Base-by-base conservation (phyloP, 1,140 invertebrate species). In the Gonioctena quinquepunctata region DNA sequence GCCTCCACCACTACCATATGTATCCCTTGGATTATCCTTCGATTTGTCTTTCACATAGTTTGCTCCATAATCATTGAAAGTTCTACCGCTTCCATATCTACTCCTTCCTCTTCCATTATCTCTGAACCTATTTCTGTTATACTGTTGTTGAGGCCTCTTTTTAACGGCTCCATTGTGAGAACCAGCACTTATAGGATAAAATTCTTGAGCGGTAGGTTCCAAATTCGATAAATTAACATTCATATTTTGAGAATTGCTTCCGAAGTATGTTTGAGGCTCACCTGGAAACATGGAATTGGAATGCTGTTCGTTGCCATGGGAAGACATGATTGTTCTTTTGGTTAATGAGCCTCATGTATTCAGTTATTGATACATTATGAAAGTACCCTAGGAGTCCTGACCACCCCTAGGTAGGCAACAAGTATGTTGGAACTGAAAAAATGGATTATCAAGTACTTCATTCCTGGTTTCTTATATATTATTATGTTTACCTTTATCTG, bases 51-150 rank as follows among this genome's bases (percentile, higher is more conserved):
- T 54, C 22, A 54, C 5, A 18, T 54, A 18, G 19, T 6, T 16
- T 16, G 52, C 52, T 16, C 22, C 19, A 6, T 54, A 21, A 13
- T 54, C 52, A 54, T 23, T 23, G 13, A 67, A 67, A 27, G 65
- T 67, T 59, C 65, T 56, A 13, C 65, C 65, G 57, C 25, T 67
- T n/a, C 65, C 65, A 28, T 33, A 59, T 22, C 65, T 57, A 59
- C 7, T 52, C n/a, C 49, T 28, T 28, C 33, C 48, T 56, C 28
- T 67, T 4, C 26, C 26, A 57, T 56, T 21, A 57, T 67, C 26
- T 23, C 4, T 56, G 26, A 16, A 13, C 13, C 22, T 54, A 13
- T 42, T 48, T 54, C 33, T 42, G 16, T 42, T 42, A n/a, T 42
- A 2, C 3, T 62, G n/a, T 8, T 62, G n/a, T 26, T 59, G 65